Percentiles rank a stretch among this genome's conserved stretches.
Evolutionary conservation across 1,140 invertebrate genomes (phyloP).

Genomic region (Caerostris darwini): DNA sequence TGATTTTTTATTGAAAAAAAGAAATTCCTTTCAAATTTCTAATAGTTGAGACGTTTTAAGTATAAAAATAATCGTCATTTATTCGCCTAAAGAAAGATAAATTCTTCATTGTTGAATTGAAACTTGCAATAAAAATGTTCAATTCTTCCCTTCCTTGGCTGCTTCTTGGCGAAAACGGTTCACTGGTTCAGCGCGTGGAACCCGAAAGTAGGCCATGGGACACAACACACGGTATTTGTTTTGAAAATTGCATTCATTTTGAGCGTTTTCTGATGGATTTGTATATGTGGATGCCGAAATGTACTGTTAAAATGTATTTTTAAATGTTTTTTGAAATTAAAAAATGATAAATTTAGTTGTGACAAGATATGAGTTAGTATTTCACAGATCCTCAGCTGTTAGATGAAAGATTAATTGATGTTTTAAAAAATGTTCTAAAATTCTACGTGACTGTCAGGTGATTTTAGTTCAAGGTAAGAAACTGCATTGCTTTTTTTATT

Average conservation of each 20-base stretch:
- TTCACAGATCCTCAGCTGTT: constrained; percentile 11
- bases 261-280: not conserved
- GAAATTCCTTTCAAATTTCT: too few species aligned
- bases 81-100: not conserved
- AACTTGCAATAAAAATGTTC: not conserved
- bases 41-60: too few species aligned
- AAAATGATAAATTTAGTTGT: not conserved
- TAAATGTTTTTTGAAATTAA: not conserved
- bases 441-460: too few species aligned
- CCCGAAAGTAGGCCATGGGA: constrained; percentile 55
- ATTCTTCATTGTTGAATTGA: not conserved
- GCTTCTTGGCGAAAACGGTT: constrained; percentile 36
- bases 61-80: too few species aligned
- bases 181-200: constrained; percentile 44
- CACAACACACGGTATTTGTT: constrained; percentile 1
- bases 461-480: not conserved
- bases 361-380: not conserved
- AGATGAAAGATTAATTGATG: not conserved
- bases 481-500: too few species aligned
- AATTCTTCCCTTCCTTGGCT: not conserved
- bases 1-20: too few species aligned
- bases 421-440: not conserved
- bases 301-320: not conserved
- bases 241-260: not conserved
- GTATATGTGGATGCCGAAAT: not conserved